Percentiles rank a stretch among this genome's conserved stretches.
These are phyloP conservation scores for Epicauta chinensis DNA, from an alignment of 1,140 invertebrate species.

Conservation along the genomic window DNA sequence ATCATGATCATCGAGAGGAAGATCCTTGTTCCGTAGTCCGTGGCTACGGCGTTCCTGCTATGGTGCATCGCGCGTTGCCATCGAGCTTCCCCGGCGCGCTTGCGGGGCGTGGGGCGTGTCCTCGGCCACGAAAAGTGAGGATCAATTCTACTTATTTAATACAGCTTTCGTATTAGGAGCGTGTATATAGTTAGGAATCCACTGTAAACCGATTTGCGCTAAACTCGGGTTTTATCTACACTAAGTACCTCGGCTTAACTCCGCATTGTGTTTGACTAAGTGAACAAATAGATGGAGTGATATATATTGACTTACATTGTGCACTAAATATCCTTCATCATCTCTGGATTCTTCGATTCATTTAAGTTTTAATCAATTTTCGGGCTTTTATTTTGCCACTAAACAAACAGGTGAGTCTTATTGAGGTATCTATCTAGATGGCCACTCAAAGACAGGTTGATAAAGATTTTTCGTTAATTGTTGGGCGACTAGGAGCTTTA, in stretches of 20 bases:
- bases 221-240: conserved; percentile 45
- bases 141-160: conserved; percentile 46
- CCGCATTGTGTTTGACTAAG: conserved; percentile 44
- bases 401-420: too few relatives aligned
- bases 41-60: conserved; percentile 9
- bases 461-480: too few relatives aligned
- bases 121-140: conserved; percentile 43
- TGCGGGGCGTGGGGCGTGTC: conserved; percentile 33
- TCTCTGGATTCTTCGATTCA: too few relatives aligned
- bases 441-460: too few relatives aligned
- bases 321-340: neutral
- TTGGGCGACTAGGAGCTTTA: too few relatives aligned
- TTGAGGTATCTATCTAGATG: too few relatives aligned
- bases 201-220: conserved; percentile 45
- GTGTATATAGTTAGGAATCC: conserved; percentile 46
- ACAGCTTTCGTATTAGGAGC: conserved; percentile 45
- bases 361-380: too few relatives aligned
- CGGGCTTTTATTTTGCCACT: too few relatives aligned
- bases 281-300: conserved; percentile 45
- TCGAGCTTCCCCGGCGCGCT: conserved; percentile 21
- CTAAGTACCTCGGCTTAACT: conserved; percentile 44
- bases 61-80: conserved; percentile 17
- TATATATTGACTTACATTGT: conserved; percentile 42
- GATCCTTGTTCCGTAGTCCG: conserved; percentile 9
- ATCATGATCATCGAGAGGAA: too few relatives aligned